phyloP scores from a whole-genome alignment of 2,888 invertebrate genomes.

The Callyntrura guangdongensis region DNA sequence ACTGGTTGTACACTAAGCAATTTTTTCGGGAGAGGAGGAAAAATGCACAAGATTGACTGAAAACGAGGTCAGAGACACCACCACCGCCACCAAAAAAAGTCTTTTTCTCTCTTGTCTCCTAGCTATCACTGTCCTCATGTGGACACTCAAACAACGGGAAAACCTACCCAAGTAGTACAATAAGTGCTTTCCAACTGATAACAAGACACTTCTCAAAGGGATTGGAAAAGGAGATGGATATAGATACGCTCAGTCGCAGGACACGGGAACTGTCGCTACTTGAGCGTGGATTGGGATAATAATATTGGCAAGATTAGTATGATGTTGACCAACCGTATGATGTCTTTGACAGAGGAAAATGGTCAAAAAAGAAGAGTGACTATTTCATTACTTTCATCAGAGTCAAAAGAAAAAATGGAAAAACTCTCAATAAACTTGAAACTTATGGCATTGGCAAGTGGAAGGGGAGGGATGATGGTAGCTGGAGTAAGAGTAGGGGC shows the following conservation, averaged over 20 bases:
- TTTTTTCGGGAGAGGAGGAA: constrained; percentile 53
- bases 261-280: background rate
- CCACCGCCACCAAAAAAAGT: constrained; percentile 13
- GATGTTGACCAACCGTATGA: constrained; percentile 30
- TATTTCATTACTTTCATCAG: constrained; percentile 34
- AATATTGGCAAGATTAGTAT: constrained; percentile 44
- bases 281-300: background rate
- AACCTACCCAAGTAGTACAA: background rate
- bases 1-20: constrained; percentile 62
- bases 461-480: background rate
- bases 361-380: constrained; percentile 32
- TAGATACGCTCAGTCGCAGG: constrained; percentile 1
- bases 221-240: constrained; percentile 53
- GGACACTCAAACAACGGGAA: constrained; percentile 6
- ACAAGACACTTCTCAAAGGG: constrained; percentile 58
- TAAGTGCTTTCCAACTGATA: constrained; percentile 36
- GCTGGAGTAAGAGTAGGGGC: background rate
- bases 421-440: background rate
- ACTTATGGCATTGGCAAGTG: background rate
- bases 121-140: background rate
- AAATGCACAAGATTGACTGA: constrained; percentile 24
- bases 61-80: constrained; percentile 60
- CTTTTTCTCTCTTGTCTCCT: constrained; percentile 46
- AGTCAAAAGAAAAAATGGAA: constrained; percentile 36
- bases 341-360: constrained; percentile 17